phyloP scores from a whole-genome alignment of 2,113 vertebrate species.

The Sterrhoptilus dennistouni region DNA sequence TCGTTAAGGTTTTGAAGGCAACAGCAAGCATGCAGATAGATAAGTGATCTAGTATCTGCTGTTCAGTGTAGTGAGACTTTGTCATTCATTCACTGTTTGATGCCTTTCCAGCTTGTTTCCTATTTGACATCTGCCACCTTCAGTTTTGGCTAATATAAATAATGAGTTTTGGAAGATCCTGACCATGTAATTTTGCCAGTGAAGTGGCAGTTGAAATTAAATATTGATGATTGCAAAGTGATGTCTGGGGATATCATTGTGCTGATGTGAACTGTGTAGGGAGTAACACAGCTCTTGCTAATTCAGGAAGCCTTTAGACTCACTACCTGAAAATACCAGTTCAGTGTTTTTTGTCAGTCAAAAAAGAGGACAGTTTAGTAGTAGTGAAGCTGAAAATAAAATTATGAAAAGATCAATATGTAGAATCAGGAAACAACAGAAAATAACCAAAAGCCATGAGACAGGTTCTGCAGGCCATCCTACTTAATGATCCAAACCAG shows the following conservation, averaged over 20 bases:
- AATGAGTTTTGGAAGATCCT: neutral
- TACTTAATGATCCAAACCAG: neutral
- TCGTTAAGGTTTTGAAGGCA: neutral
- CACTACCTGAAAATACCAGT: neutral
- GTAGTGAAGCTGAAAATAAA: neutral
- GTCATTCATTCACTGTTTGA: neutral
- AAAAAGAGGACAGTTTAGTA: neutral
- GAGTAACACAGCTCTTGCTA: neutral
- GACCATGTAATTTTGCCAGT: neutral
- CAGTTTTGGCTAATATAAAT: neutral
- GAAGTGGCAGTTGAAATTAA: neutral
- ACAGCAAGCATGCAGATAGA: neutral
- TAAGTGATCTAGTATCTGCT: neutral
- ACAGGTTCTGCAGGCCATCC: neutral
- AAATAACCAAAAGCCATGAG: neutral
- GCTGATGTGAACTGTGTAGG: neutral
- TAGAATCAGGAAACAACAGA: neutral
- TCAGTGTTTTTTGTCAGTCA: neutral
- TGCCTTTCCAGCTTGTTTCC: neutral
- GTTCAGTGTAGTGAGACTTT: neutral
- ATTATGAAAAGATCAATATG: neutral
- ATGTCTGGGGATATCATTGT: neutral
- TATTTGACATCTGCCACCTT: neutral
- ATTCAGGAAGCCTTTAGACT: neutral
- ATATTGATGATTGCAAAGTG: neutral